These are phyloP conservation scores for Capromys pilorides DNA, from an alignment of 2,797 vertebrate species.

Conservation along the genomic window DNA sequence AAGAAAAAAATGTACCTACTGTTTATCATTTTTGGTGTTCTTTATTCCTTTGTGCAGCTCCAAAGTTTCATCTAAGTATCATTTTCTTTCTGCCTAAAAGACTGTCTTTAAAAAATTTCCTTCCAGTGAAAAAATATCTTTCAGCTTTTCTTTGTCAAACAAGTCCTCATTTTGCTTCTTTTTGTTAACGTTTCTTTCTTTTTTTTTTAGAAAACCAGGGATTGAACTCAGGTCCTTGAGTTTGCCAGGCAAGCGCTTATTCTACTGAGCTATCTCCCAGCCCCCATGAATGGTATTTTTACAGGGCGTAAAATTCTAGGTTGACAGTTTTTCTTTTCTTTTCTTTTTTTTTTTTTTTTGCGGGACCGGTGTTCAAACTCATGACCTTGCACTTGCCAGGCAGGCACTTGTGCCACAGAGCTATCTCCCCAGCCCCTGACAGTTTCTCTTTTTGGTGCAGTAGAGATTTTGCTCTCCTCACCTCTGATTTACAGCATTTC, in stretches of 20 bases:
- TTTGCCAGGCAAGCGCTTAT: too few species aligned
- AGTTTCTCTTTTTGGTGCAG: background rate
- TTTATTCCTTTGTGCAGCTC: background rate
- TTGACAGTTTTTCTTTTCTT: background rate
- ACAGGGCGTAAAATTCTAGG: background rate
- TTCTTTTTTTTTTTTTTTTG: too few species aligned
- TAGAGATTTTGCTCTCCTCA: background rate
- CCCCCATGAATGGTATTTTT: background rate
- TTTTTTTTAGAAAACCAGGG: too few species aligned
- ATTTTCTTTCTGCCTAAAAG: background rate
- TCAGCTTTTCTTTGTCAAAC: background rate
- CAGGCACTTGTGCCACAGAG: too few species aligned
- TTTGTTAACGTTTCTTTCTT: constrained; percentile 12
- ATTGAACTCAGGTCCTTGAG: too few species aligned
- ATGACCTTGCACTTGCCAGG: too few species aligned
- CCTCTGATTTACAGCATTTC: background rate
- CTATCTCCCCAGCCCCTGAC: too few species aligned
- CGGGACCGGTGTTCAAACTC: too few species aligned
- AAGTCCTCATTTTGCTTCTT: background rate
- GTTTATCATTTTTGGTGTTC: background rate
- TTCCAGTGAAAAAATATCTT: background rate
- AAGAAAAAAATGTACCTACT: background rate
- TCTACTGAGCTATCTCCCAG: too few species aligned
- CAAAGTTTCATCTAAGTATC: background rate
- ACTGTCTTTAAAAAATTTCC: background rate